phyloP scores from a whole-genome alignment of 1,140 invertebrate genomes.

The Hormaphis cornu region DNA sequence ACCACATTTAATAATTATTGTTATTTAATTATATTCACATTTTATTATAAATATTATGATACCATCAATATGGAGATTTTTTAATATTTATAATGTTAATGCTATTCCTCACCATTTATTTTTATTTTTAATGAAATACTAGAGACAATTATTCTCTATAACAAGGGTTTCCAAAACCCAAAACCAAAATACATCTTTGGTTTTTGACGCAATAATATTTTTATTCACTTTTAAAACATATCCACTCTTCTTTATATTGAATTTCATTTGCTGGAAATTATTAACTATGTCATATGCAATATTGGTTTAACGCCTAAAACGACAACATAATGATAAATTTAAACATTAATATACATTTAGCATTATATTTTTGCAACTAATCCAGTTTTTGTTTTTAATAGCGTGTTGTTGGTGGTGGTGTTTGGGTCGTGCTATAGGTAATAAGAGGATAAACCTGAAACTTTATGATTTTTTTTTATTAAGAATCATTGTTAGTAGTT shows the following conservation, averaged over 20 bases:
- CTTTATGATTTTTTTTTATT: neutral
- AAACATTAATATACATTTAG: slow-evolving; percentile 11
- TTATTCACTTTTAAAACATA: neutral
- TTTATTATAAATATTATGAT: neutral
- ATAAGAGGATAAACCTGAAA: slow-evolving; percentile 2
- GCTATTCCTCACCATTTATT: neutral
- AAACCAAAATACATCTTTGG: neutral
- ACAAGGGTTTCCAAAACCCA: neutral
- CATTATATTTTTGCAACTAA: neutral
- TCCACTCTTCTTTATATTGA: slow-evolving; percentile 17
- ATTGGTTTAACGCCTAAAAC: slow-evolving; percentile 22
- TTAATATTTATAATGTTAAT: neutral
- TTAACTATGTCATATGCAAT: slow-evolving; percentile 1
- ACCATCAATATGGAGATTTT: neutral
- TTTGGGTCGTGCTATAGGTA: neutral
- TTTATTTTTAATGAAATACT: neutral
- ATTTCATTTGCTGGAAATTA: slow-evolving; percentile 25
- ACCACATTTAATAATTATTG: slow-evolving; percentile 7
- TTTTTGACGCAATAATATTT: slow-evolving; percentile 6
- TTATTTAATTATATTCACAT: neutral
- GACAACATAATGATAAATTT: slow-evolving; percentile 28
- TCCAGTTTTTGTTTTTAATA: neutral
- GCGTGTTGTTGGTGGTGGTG: neutral
- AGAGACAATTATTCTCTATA: neutral
- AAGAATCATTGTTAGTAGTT: too few relatives aligned